Evolutionary conservation across 2,113 vertebrate genomes (phyloP), one percentile per base, ranked within the genome.

Genomic region (Oreotragus oreotragus): DNA sequence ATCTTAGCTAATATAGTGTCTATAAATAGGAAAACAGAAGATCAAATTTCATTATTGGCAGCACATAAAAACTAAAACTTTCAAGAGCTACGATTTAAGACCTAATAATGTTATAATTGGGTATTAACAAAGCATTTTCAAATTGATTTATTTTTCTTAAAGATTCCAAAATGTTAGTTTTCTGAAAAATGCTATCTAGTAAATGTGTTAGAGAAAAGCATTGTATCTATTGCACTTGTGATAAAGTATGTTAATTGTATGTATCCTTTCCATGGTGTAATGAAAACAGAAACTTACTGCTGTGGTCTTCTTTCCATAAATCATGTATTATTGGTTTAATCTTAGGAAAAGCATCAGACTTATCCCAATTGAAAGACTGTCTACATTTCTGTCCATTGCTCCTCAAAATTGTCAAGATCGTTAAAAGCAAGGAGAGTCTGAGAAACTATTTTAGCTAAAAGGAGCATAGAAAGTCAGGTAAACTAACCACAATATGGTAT

Each of bases 311-410:
- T 5, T 58, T 28, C 16, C 12, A 4, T 36, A 70, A 70, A 21
- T 1, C 7, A 30, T 53, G 14, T 60, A 55, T 64, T 21, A 23
- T 14, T 62, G 57, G 8, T 64, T 53, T 86, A 47, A n/a, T 64
- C 28, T 55, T 30, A 30, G 47, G 5, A 49, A 55, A 57, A n/a
- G 5, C 10, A 60, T 87, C 15, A 58, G 16, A 66, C 3, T 25
- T 86, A 33, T n/a, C 2, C 11, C 1, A 58, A 2, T 1, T 73
- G 3, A n/a, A n/a, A 36, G 10, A 76, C 2, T 25, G 0, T 27
- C 15, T 57, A 30, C 19, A 16, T 53, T 27, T 8, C 14, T 62
- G 3, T 36, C 7, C 3, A 39, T n/a, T 53, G 15, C 19, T 58
- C 15, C 14, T 58, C 13, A 60, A 83, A 80, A 60, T 7, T 58